These are phyloP conservation scores for Phrynosoma blainvillii DNA, from an alignment of 2,113 vertebrate species.

Conservation along the genomic window DNA sequence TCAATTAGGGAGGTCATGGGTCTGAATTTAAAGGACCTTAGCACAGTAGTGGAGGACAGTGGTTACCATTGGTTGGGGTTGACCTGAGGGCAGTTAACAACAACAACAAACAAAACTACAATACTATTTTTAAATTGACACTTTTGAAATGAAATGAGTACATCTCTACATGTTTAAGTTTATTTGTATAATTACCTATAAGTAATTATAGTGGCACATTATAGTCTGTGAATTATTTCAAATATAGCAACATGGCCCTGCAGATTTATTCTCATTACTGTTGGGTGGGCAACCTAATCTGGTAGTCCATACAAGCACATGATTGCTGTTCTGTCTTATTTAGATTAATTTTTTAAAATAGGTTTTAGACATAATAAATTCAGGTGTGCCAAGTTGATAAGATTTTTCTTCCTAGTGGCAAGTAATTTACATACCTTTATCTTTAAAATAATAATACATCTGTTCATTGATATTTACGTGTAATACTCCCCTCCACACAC, in stretches of 20 bases:
- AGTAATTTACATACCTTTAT: background rate
- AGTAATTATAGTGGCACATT: background rate
- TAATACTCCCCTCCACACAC: background rate
- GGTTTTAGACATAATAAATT: background rate
- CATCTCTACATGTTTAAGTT: background rate
- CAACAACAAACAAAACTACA: background rate
- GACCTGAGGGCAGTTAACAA: too few species aligned
- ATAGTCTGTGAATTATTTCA: background rate
- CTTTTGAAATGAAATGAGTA: background rate
- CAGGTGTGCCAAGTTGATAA: background rate
- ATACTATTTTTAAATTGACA: background rate
- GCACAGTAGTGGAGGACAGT: too few species aligned
- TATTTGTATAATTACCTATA: background rate
- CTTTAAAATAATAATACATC: background rate
- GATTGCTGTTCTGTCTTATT: background rate
- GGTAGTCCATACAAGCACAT: too few species aligned
- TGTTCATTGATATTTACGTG: background rate
- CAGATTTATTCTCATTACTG: background rate
- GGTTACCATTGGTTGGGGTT: too few species aligned
- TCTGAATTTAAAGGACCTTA: too few species aligned
- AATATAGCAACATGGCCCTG: background rate
- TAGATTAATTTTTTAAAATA: background rate
- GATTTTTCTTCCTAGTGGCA: background rate
- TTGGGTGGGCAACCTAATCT: background rate
- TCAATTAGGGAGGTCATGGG: background rate